Percentiles rank a stretch among this genome's conserved stretches.
Conservation (phyloP, 2,113 vertebrate genomes). For the Sakesphorus luctuosus region DNA sequence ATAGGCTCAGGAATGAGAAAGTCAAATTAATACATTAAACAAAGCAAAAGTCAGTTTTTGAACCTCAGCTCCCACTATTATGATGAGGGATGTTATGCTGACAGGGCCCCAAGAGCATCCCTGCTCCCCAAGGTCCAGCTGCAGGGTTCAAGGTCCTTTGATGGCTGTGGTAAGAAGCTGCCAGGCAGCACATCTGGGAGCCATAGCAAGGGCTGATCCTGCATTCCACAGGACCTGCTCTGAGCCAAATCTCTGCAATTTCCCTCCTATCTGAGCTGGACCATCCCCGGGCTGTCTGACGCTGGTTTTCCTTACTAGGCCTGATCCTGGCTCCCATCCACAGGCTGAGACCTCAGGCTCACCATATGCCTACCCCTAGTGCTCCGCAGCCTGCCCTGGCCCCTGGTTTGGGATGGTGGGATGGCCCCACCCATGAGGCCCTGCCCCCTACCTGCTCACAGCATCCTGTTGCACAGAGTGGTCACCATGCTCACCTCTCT, state of each 20-base stretch:
- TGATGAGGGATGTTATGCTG: not conserved
- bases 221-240: fast-evolving
- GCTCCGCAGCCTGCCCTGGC: not conserved
- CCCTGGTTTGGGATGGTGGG: not conserved
- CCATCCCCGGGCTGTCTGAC: not conserved
- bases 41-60: not conserved
- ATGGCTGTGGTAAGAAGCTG: not conserved
- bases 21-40: not conserved
- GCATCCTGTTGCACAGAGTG: no score
- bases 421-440: not conserved
- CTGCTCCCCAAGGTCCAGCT: not conserved
- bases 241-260: not conserved
- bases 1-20: not conserved
- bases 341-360: not conserved
- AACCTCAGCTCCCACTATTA: not conserved
- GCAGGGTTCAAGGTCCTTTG: not conserved
- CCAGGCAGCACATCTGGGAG: not conserved
- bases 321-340: not conserved
- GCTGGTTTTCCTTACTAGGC: not conserved
- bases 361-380: not conserved
- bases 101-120: not conserved
- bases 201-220: not conserved
- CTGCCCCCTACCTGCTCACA: not conserved
- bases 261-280: not conserved
- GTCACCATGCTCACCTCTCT: not conserved